Evolutionary conservation across 2,797 vertebrate genomes (phyloP).

Genomic region (Corythornis leucogaster): DNA sequence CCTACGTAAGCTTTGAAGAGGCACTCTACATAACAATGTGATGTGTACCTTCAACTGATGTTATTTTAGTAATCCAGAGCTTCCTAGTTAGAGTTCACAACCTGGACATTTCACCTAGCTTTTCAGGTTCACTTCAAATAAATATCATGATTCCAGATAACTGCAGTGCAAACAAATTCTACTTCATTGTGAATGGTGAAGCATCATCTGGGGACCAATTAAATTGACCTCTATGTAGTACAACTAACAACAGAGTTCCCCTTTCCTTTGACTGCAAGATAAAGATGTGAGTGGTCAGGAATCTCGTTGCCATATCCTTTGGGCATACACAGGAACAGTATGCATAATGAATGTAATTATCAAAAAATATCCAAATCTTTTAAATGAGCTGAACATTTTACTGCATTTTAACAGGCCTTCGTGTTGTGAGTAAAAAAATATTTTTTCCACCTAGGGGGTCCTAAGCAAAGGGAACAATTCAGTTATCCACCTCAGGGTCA

Average conservation of each 20-base stretch:
- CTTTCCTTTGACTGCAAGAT: neutral
- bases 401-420: neutral
- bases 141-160: neutral
- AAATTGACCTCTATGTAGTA: neutral
- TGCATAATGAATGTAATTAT: neutral
- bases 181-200: neutral
- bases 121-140: conserved; percentile 28
- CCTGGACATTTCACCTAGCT: neutral
- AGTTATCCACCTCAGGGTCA: neutral
- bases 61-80: neutral
- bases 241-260: neutral
- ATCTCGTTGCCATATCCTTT: neutral
- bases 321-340: neutral
- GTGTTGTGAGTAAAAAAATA: neutral
- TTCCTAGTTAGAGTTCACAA: neutral
- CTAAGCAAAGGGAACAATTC: neutral
- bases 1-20: neutral
- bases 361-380: neutral
- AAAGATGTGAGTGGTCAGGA: neutral
- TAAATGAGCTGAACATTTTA: neutral
- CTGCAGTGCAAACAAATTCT: conserved; percentile 6
- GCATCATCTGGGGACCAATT: neutral
- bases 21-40: neutral
- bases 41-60: neutral
- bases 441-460: neutral